phyloP scores from a whole-genome alignment of 2,888 invertebrate genomes.

The Cheiracanthium punctorium region DNA sequence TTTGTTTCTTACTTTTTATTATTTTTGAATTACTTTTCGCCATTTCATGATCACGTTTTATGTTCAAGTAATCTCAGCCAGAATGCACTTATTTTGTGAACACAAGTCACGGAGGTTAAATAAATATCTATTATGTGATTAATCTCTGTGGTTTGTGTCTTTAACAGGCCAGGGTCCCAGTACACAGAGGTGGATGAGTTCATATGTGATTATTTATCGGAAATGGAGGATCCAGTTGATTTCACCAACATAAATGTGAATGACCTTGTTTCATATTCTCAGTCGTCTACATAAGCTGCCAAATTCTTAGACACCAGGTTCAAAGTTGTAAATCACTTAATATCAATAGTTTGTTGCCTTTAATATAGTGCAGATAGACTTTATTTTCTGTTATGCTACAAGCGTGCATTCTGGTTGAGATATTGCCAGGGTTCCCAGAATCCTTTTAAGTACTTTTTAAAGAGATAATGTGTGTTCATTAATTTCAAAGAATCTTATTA shows the following conservation, averaged over 20 bases:
- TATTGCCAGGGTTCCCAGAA: not conserved
- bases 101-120: conserved; percentile 59
- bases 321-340: not conserved
- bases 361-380: not conserved
- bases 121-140: not conserved
- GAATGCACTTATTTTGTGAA: conserved; percentile 64
- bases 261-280: conserved; percentile 70
- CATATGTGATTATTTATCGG: conserved; percentile 63
- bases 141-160: conserved; percentile 64
- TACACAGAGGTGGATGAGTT: conserved; percentile 63
- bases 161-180: conserved; percentile 67
- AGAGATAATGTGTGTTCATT: too few species aligned
- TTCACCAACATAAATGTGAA: conserved; percentile 72
- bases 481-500: too few species aligned
- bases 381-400: not conserved
- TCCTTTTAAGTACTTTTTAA: too few species aligned
- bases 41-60: too few species aligned
- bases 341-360: not conserved
- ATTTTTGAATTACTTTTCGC: too few species aligned
- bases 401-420: not conserved
- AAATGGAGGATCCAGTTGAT: conserved; percentile 71
- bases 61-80: too few species aligned
- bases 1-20: too few species aligned
- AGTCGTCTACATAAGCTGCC: conserved; percentile 43
- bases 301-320: conserved; percentile 14